These are phyloP conservation scores for Liolophura sinensis DNA, from an alignment of 1,140 invertebrate genomes.

Conservation along the genomic window DNA sequence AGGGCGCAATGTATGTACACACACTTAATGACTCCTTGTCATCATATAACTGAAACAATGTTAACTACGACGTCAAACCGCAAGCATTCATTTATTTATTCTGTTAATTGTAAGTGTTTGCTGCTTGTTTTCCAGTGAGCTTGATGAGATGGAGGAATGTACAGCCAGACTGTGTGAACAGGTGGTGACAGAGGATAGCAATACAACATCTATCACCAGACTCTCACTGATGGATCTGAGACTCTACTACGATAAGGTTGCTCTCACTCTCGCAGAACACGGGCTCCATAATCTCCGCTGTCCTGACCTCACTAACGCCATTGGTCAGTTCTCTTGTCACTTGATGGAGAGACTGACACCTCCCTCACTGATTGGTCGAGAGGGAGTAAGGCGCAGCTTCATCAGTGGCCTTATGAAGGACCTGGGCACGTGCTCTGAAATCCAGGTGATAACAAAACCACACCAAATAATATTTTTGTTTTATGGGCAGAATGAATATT, in stretches of 20 bases:
- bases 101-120: neutral
- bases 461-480: no score
- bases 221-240: slow-evolving; percentile 14
- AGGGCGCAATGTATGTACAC: neutral
- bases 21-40: no score
- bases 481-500: no score
- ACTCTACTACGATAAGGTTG: slow-evolving; percentile 18
- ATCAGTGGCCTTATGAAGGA: slow-evolving; percentile 14
- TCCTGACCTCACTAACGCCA: slow-evolving; percentile 6
- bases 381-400: slow-evolving; percentile 14
- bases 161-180: slow-evolving; percentile 12
- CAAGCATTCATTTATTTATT: neutral
- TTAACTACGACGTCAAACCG: neutral
- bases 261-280: slow-evolving; percentile 11
- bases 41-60: no score
- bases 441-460: slow-evolving; percentile 8
- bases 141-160: slow-evolving; percentile 17
- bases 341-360: slow-evolving; percentile 16
- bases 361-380: slow-evolving; percentile 9
- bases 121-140: slow-evolving; percentile 18
- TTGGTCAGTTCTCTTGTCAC: slow-evolving; percentile 16
- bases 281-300: slow-evolving; percentile 18
- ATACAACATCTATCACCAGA: slow-evolving; percentile 2
- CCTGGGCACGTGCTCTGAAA: slow-evolving; percentile 9
- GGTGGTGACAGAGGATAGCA: slow-evolving; percentile 16